These are phyloP conservation scores for Nephrotoma guestfalica DNA, from an alignment of 2,888 invertebrate species.

Conservation along the genomic window DNA sequence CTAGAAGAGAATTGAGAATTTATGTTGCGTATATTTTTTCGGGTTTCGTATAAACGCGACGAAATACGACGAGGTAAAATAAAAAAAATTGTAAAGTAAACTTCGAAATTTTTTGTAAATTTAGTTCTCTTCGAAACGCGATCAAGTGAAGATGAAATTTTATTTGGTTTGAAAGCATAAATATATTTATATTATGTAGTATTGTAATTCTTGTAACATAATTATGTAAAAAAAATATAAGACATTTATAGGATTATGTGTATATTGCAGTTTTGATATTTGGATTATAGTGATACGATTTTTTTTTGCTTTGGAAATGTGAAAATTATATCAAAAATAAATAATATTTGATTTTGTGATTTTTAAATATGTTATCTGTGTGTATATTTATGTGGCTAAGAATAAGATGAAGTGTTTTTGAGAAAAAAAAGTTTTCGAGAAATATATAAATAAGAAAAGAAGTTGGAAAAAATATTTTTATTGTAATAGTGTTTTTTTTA, in stretches of 20 bases:
- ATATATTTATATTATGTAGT: neutral
- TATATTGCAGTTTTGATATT: neutral
- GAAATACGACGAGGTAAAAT: neutral
- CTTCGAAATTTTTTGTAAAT: neutral
- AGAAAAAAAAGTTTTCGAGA: neutral
- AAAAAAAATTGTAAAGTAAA: neutral
- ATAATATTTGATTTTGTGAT: neutral
- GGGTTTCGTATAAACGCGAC: neutral
- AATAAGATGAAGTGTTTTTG: neutral
- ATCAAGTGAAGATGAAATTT: neutral
- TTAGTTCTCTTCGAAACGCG: neutral
- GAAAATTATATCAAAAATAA: slow-evolving; percentile 1
- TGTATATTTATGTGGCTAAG: neutral
- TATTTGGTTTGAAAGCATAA: neutral
- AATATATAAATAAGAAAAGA: neutral
- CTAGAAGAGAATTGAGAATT: neutral
- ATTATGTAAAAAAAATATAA: neutral
- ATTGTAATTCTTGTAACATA: neutral
- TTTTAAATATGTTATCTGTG: neutral
- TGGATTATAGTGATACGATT: neutral
- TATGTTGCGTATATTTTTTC: neutral
- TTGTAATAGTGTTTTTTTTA: neutral
- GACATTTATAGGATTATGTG: neutral
- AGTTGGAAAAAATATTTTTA: neutral
- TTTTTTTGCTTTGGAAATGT: neutral